phyloP scores from a whole-genome alignment of 2,888 invertebrate genomes.

The Smittia sp. region DNA sequence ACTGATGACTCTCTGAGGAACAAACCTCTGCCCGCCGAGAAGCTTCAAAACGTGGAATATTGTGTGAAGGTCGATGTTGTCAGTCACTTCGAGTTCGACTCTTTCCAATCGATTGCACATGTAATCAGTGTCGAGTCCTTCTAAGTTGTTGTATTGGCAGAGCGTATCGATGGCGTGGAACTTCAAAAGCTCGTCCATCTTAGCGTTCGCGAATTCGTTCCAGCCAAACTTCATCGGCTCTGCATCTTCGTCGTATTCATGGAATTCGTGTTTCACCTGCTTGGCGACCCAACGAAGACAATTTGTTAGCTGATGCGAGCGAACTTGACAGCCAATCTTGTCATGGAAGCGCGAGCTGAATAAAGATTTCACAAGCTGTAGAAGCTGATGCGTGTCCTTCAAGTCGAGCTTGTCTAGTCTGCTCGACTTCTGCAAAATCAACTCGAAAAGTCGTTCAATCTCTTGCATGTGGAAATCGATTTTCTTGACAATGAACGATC shows the following conservation, averaged over 20 bases:
- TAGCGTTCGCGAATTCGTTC: neutral
- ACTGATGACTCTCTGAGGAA: slow-evolving; percentile 36
- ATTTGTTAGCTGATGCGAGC: neutral
- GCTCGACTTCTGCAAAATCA: neutral
- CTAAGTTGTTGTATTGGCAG: slow-evolving; percentile 13
- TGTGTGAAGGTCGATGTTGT: slow-evolving; percentile 20
- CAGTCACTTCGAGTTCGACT: neutral
- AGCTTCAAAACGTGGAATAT: slow-evolving; percentile 6
- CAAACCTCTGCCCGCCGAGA: slow-evolving; percentile 10
- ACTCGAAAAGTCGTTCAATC: slow-evolving; percentile 8
- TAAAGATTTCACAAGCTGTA: neutral
- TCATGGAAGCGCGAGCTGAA: neutral
- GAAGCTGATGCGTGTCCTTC: neutral
- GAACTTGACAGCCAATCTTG: neutral
- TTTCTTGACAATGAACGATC: slow-evolving; percentile 34
- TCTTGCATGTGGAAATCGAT: slow-evolving; percentile 27
- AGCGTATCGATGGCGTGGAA: neutral
- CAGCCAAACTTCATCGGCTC: neutral
- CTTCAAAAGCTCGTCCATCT: neutral
- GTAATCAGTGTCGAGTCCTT: neutral
- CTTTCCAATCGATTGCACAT: neutral
- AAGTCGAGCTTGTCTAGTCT: neutral
- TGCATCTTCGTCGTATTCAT: neutral
- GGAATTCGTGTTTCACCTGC: neutral
- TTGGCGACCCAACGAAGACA: neutral